Evolutionary conservation across 2,797 vertebrate species (phyloP), one percentile per base, ranked within the genome.

Genomic region (Picus viridis): DNA sequence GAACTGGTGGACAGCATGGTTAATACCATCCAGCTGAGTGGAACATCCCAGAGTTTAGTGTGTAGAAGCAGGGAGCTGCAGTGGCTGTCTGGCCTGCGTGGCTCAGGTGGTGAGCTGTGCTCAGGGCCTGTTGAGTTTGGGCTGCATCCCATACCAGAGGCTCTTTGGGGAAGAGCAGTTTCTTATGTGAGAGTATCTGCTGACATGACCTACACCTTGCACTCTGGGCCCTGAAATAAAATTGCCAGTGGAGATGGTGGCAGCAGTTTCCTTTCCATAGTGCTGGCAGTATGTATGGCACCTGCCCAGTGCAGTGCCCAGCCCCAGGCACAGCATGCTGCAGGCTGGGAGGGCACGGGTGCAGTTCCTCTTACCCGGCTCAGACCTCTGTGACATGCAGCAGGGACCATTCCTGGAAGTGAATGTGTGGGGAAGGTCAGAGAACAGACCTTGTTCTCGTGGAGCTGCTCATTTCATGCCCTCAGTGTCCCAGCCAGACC

Each of bases 181-280:
- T 92, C 83, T 74, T 86, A 7, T 76, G 88, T 53, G 63, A 51
- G 76, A 7, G 20, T 27, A 39, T 81, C 45, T 80, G 47, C 53
- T 86, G 58, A 26, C 32, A 43, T 26, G 43, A 3, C 0, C 6
- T 75, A 49, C 70, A 29, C 39, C 11, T 47, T 59, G 72, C 85
- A 24, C 84, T 75, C 16, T 5, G 49, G 16, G 34, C 1, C 2
- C 69, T 77, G 94, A 85, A 77, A 87, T 64, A 16, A 70, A 79
- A 80, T 62, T 61, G 53, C 57, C 20, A 0, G 3, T 30, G 65
- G 81, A 90, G 84, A 84, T 94, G 84, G 32, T 43, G 1, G 0
- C 0, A 0, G 17, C 0, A 0, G 70, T 71, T 88, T 41, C 2
- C 0, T 65, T 62, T 8, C 70, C 8, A 3, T 8, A 1, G 7